Percentiles rank a stretch among this genome's conserved stretches.
Conservation (phyloP, 2,888 invertebrate species). For the Mimachlamys varia region DNA sequence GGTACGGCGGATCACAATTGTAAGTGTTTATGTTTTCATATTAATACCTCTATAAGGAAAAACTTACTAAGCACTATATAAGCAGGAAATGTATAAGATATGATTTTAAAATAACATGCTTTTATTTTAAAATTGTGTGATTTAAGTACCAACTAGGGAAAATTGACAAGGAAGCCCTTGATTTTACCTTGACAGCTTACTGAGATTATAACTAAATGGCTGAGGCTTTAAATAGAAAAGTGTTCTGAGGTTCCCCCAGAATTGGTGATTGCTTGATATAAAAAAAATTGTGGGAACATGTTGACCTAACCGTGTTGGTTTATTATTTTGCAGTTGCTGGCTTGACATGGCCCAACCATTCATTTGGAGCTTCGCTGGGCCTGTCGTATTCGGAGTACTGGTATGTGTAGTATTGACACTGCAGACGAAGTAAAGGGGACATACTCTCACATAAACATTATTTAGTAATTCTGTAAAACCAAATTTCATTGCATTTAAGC, state of each 20-base stretch:
- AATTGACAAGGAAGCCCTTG: too few relatives aligned
- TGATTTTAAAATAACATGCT: too few relatives aligned
- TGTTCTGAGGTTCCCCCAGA: too few relatives aligned
- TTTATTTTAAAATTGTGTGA: too few relatives aligned
- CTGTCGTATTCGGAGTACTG: constrained; percentile 90
- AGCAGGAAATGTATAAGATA: neutral
- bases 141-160: too few relatives aligned
- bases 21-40: constrained; percentile 84
- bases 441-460: neutral
- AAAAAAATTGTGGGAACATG: too few relatives aligned
- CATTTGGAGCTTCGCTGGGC: constrained; percentile 97
- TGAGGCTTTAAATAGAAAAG: too few relatives aligned
- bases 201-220: too few relatives aligned
- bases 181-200: too few relatives aligned
- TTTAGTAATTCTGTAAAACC: neutral
- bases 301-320: too few relatives aligned
- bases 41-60: neutral
- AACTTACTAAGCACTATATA: neutral
- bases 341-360: constrained; percentile 95
- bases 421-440: neutral
- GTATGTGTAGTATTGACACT: constrained; percentile 81
- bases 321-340: constrained; percentile 90
- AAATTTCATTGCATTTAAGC: neutral
- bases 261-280: too few relatives aligned
- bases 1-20: constrained; percentile 97